Percentiles rank a stretch among this genome's conserved stretches.
These are phyloP conservation scores for Drosophila anceps DNA, from an alignment of 2,888 invertebrate genomes.

Conservation along the genomic window DNA sequence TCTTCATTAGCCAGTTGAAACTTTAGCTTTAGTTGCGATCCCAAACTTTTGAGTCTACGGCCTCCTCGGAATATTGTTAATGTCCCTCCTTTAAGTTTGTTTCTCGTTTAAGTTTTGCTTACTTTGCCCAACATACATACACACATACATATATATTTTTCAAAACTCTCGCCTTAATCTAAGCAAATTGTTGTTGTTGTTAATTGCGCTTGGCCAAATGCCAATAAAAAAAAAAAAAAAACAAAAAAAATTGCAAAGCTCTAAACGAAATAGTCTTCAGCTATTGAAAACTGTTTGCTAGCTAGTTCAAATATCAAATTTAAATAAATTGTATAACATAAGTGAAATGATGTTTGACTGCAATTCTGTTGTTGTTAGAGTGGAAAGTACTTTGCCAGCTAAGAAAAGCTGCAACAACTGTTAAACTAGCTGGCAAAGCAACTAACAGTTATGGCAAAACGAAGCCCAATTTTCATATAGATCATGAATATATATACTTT, in stretches of 20 bases:
- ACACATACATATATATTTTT: constrained; percentile 22
- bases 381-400: not conserved
- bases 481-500: not conserved
- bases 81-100: constrained; percentile 45
- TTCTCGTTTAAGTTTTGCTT: constrained; percentile 69
- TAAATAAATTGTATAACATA: constrained; percentile 9
- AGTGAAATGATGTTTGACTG: not conserved
- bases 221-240: constrained; percentile 18
- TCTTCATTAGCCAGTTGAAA: not conserved
- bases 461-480: not conserved
- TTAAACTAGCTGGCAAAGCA: not conserved
- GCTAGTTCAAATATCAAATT: constrained; percentile 7
- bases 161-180: constrained; percentile 1
- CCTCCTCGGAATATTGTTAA: not conserved
- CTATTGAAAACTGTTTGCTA: not conserved
- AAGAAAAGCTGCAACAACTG: not conserved
- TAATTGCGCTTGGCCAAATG: constrained; percentile 25
- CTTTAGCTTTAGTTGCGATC: not conserved
- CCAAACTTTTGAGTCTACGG: not conserved
- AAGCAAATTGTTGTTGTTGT: constrained; percentile 15
- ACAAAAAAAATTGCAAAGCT: constrained; percentile 3
- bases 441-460: no score
- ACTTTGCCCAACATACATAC: constrained; percentile 3
- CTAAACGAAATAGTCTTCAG: not conserved
- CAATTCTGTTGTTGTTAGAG: not conserved